These are phyloP conservation scores for Malachius bipustulatus DNA, from an alignment of 2,888 invertebrate genomes.

Conservation along the genomic window DNA sequence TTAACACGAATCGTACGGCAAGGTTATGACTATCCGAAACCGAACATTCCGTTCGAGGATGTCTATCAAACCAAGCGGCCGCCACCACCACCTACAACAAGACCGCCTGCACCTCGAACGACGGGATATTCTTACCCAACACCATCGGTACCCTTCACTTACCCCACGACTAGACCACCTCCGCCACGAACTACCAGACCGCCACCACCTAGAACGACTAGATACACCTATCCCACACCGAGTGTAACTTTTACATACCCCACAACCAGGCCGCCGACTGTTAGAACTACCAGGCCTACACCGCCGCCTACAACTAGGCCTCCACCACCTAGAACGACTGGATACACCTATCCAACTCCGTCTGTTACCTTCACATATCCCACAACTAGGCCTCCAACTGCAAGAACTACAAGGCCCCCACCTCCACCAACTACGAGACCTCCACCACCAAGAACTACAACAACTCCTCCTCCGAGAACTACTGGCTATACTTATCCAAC, in stretches of 20 bases:
- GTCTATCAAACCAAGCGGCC: conserved; percentile 2
- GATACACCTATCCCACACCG: not conserved
- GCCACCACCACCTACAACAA: not conserved
- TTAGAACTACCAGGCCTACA: conserved; percentile 5
- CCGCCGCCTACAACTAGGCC: not conserved
- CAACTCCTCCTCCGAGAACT: not conserved
- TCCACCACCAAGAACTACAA: not conserved
- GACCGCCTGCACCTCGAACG: not conserved
- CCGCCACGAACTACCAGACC: conserved; percentile 5
- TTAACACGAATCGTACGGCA: not conserved
- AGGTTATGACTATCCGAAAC: not conserved
- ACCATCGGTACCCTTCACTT: not conserved
- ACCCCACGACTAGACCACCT: conserved; percentile 2
- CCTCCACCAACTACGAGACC: not conserved
- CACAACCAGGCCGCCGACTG: not conserved
- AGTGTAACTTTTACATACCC: conserved; percentile 3
- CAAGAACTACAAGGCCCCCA: conserved; percentile 4
- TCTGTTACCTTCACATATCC: conserved; percentile 3
- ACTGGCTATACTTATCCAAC: not conserved
- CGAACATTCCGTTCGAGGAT: conserved; percentile 9
- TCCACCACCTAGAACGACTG: not conserved
- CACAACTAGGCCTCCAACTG: not conserved
- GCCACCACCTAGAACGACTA: not conserved
- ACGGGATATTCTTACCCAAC: not conserved
- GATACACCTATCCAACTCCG: not conserved